phyloP scores from a whole-genome alignment of 2,797 vertebrate species.

The Hipposideros larvatus region DNA sequence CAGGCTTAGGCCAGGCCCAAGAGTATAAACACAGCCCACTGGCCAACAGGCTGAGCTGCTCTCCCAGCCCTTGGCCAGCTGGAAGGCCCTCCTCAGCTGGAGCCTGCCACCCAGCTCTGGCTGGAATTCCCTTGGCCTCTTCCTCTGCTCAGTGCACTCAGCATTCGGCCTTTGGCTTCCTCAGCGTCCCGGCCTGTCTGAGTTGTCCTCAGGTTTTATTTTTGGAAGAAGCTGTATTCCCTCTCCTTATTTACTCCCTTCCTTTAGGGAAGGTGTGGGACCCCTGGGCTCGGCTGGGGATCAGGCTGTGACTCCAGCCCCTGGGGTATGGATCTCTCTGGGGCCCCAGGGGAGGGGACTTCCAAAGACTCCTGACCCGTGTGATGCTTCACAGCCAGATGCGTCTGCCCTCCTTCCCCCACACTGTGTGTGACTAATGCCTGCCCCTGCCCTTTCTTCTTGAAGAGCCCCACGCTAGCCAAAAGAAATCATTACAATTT shows the following conservation, averaged over 20 bases:
- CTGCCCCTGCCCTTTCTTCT: slow-evolving; percentile 71
- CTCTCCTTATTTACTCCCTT: slow-evolving; percentile 59
- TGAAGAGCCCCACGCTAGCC: slow-evolving; percentile 54
- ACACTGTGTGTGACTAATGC: slow-evolving; percentile 66
- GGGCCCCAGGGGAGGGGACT: slow-evolving; percentile 9
- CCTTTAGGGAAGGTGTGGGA: slow-evolving; percentile 79
- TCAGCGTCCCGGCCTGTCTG: slow-evolving; percentile 75
- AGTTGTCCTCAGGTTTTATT: slow-evolving; percentile 86
- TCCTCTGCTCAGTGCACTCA: slow-evolving; percentile 72
- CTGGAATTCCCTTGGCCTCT: slow-evolving; percentile 76
- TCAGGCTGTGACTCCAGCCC: slow-evolving; percentile 43
- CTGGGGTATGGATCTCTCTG: slow-evolving; percentile 3
- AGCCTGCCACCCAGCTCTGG: slow-evolving; percentile 85
- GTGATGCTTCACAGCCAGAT: slow-evolving; percentile 32
- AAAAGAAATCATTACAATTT: slow-evolving; percentile 56
- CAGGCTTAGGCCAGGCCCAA: not conserved
- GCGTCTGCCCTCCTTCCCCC: slow-evolving; percentile 35
- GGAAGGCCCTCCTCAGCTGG: slow-evolving; percentile 79
- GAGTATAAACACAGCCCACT: not conserved
- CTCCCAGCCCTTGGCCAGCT: slow-evolving; percentile 77
- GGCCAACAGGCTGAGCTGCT: slow-evolving; percentile 37
- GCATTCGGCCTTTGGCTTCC: slow-evolving; percentile 71
- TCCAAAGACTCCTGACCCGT: slow-evolving; percentile 20
- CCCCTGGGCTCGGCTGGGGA: slow-evolving; percentile 59
- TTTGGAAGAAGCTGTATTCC: slow-evolving; percentile 82